Conservation (phyloP, 2,113 vertebrate species). For the Ahaetulla prasina region DNA sequence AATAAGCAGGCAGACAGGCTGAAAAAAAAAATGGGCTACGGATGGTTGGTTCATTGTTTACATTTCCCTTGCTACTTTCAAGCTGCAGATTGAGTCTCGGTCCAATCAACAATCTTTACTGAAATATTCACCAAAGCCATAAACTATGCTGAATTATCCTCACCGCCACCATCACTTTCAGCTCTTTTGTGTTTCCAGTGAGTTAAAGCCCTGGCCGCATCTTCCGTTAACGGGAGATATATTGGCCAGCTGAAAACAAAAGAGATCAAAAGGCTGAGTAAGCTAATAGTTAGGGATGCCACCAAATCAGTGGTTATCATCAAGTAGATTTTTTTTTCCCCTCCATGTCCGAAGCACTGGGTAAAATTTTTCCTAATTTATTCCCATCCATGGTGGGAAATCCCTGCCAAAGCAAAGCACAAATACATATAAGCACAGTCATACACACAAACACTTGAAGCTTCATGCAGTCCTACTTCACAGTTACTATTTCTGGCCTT, state of each 20-base stretch:
- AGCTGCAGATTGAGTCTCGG: neutral
- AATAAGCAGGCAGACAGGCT: neutral
- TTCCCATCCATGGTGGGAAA: neutral
- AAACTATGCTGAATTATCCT: neutral
- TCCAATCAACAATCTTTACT: neutral
- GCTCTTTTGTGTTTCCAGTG: neutral
- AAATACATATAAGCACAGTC: neutral
- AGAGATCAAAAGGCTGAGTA: neutral
- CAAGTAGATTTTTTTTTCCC: neutral
- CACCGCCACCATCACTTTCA: neutral
- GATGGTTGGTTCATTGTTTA: neutral
- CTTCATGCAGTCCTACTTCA: too few species aligned
- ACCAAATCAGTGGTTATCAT: neutral
- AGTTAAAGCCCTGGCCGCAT: neutral
- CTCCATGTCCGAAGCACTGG: rapidly evolving
- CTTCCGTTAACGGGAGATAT: neutral
- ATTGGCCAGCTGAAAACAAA: neutral
- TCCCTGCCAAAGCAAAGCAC: neutral
- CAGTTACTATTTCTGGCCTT: too few species aligned
- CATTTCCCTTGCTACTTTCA: neutral
- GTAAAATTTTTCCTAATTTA: neutral
- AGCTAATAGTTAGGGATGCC: neutral
- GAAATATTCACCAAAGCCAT: neutral
- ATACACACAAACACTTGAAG: too few species aligned
- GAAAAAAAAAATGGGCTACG: neutral